Evolutionary conservation across 2,113 vertebrate species (phyloP).

Genomic region (Bubalus kerabau): DNA sequence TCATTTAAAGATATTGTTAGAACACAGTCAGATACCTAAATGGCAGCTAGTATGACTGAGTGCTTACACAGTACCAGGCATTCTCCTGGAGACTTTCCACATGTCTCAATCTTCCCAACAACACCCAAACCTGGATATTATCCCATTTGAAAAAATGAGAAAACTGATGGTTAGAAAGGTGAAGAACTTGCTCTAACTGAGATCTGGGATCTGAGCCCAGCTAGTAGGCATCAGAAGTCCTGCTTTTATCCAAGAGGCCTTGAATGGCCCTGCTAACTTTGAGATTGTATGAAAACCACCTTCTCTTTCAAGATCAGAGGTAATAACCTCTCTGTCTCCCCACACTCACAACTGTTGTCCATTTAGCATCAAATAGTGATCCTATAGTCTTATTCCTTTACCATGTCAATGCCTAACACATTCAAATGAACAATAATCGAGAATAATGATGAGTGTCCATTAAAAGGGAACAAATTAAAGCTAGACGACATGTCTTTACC

Average conservation of each 20-base stretch:
- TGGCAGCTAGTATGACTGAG: no score
- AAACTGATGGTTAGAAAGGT: neutral
- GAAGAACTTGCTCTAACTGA: neutral
- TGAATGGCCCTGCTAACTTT: neutral
- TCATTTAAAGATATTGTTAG: neutral
- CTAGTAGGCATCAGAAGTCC: neutral
- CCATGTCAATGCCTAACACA: conserved; percentile 36
- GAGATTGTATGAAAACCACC: neutral
- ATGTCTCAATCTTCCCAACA: neutral
- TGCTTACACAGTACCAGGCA: fast-evolving
- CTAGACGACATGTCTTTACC: neutral
- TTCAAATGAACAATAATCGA: conserved; percentile 50
- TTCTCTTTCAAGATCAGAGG: neutral
- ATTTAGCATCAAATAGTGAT: neutral
- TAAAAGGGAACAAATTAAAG: conserved; percentile 64
- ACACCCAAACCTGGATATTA: no score
- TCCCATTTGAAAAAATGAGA: neutral
- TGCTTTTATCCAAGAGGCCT: neutral
- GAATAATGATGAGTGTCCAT: conserved; percentile 4
- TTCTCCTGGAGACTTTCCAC: neutral
- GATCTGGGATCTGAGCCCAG: neutral
- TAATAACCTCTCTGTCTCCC: neutral
- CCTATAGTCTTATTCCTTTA: neutral
- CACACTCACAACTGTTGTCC: neutral
- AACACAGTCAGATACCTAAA: neutral